Evolutionary conservation across 1,140 invertebrate species (phyloP).

Genomic region (Heliconius nattereri): DNA sequence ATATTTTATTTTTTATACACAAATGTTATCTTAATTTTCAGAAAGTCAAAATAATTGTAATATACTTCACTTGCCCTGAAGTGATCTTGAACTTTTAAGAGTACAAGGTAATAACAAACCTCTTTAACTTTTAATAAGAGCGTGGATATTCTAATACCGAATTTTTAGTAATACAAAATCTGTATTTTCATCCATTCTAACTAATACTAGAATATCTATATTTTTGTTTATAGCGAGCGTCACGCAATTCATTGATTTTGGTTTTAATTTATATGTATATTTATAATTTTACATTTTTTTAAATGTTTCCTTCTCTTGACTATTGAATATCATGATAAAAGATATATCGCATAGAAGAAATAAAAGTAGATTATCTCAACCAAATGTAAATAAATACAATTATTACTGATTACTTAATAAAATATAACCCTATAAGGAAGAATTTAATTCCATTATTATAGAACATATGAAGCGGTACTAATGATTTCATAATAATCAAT

Average conservation of each 20-base stretch:
- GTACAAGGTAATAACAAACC: slow-evolving; percentile 16
- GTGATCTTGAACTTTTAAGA: slow-evolving; percentile 23
- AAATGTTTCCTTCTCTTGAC: no score
- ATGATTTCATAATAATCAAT: slow-evolving; percentile 52
- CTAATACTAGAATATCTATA: no score
- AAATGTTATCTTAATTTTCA: slow-evolving; percentile 13
- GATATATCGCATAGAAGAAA: no score
- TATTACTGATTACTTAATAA: background rate
- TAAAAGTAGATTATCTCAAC: background rate
- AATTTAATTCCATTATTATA: background rate
- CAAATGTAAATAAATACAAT: background rate
- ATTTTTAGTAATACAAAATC: background rate
- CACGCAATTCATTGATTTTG: no score
- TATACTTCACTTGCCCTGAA: slow-evolving; percentile 17
- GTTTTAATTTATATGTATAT: background rate
- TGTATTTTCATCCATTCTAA: background rate
- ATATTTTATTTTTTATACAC: background rate
- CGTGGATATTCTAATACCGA: slow-evolving; percentile 3
- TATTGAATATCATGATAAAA: no score
- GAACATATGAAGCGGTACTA: slow-evolving; percentile 14
- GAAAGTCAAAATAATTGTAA: background rate
- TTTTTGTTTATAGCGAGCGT: no score
- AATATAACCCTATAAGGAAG: background rate
- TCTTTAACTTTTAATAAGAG: slow-evolving; percentile 21
- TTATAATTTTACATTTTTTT: background rate